A percentile compares a stretch with the other conserved stretches of the same genome.
Evolutionary conservation across 2,797 vertebrate genomes (phyloP).

Genomic region (Monodelphis domestica): DNA sequence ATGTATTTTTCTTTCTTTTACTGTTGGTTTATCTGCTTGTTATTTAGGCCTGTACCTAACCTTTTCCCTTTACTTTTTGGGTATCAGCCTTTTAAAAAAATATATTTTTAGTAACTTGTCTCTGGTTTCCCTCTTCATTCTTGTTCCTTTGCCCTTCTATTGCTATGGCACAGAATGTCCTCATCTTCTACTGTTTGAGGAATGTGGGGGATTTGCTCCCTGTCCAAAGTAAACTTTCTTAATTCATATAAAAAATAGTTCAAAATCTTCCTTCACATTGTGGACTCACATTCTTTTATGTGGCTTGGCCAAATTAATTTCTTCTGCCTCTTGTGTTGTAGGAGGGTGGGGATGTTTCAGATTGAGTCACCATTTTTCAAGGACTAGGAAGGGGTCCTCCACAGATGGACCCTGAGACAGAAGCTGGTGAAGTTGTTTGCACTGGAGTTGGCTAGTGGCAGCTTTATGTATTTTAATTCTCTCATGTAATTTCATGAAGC

Average conservation of each 20-base stretch:
- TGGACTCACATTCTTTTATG: not conserved
- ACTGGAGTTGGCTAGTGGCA: not conserved
- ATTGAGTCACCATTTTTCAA: not conserved
- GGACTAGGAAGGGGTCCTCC: not conserved
- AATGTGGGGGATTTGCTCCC: not conserved
- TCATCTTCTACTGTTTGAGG: not conserved
- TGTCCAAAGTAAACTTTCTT: slow-evolving; percentile 3
- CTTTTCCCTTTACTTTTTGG: not conserved
- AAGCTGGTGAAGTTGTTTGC: not conserved
- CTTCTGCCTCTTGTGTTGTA: not conserved
- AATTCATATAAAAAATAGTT: not conserved
- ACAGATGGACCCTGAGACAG: not conserved
- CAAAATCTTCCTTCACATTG: not conserved
- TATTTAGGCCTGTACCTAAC: not conserved
- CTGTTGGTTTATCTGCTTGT: not conserved
- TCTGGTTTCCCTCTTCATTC: not conserved
- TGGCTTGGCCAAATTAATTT: not conserved
- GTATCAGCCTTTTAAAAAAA: not conserved
- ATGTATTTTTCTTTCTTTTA: not conserved
- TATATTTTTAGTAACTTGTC: not conserved
- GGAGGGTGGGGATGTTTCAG: not conserved
- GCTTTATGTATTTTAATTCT: not conserved
- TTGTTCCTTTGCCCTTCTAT: not conserved
- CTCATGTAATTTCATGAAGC: not conserved
- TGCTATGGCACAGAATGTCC: not conserved